A percentile compares a stretch with the other conserved stretches of the same genome.
Conservation (phyloP, 1,140 invertebrate species). For the Battus philenor region DNA sequence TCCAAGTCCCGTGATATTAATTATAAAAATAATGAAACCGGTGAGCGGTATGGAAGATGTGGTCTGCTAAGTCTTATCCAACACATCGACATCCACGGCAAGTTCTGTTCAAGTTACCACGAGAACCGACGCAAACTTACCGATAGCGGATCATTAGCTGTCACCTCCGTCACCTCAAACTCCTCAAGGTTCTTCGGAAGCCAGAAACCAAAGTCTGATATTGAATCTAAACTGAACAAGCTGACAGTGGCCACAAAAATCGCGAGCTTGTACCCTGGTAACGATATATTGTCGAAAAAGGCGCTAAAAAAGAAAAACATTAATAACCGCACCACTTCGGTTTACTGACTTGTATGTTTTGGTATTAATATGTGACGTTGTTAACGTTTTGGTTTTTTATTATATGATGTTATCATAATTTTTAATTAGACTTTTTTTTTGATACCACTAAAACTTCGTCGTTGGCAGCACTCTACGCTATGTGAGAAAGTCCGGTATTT, state of each 20-base stretch:
- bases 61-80: constrained; percentile 33
- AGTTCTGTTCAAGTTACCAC: constrained; percentile 21
- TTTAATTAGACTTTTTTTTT: no score
- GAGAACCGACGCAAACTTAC: constrained; percentile 19
- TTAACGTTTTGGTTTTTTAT: no score
- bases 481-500: no score
- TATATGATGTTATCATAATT: no score
- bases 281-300: constrained; percentile 39
- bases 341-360: no score
- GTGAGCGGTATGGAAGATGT: constrained; percentile 35
- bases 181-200: constrained; percentile 11
- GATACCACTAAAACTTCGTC: no score
- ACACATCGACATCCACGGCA: constrained; percentile 48
- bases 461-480: no score
- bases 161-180: constrained; percentile 26
- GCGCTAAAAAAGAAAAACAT: constrained; percentile 11
- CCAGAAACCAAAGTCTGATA: constrained; percentile 1
- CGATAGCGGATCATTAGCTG: constrained; percentile 8
- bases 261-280: constrained; percentile 37
- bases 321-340: no score
- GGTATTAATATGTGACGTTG: no score
- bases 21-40: constrained; percentile 1
- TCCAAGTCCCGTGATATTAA: no score
- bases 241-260: constrained; percentile 38
- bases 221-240: constrained; percentile 30